These are phyloP conservation scores for Carduelis carduelis DNA, from an alignment of 2,797 vertebrate genomes.

Conservation along the genomic window DNA sequence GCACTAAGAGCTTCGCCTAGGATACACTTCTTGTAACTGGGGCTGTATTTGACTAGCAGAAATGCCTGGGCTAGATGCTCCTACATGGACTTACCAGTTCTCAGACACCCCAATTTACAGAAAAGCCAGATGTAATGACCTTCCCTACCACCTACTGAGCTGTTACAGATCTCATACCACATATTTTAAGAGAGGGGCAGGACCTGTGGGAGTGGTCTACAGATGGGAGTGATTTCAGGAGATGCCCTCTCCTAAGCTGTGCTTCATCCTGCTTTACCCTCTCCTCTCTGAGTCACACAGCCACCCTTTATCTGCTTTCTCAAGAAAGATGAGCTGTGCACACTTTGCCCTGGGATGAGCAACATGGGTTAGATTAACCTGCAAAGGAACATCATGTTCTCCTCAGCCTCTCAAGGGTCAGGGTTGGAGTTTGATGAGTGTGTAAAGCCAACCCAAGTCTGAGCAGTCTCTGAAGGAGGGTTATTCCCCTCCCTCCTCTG, in stretches of 20 bases:
- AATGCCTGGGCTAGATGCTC: neutral
- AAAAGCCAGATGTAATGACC: neutral
- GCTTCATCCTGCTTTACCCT: too few relatives aligned
- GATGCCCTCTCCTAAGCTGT: neutral
- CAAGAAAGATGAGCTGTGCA: neutral
- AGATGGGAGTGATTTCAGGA: neutral
- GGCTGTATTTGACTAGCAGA: neutral
- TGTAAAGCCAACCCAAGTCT: neutral
- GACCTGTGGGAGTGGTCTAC: neutral
- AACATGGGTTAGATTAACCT: neutral
- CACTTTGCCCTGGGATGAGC: neutral
- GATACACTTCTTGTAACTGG: neutral
- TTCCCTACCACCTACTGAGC: neutral
- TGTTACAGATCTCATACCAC: neutral
- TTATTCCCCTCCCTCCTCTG: neutral
- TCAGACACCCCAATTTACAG: neutral
- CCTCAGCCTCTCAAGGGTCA: neutral
- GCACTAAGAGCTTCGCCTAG: neutral
- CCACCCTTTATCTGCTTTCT: neutral
- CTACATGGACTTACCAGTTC: neutral
- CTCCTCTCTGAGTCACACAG: neutral
- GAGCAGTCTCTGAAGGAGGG: neutral
- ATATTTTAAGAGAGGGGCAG: neutral
- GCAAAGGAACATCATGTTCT: neutral
- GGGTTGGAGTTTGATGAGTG: neutral